phyloP scores from a whole-genome alignment of 2,888 invertebrate species.

The Phyllotreta cruciferae region DNA sequence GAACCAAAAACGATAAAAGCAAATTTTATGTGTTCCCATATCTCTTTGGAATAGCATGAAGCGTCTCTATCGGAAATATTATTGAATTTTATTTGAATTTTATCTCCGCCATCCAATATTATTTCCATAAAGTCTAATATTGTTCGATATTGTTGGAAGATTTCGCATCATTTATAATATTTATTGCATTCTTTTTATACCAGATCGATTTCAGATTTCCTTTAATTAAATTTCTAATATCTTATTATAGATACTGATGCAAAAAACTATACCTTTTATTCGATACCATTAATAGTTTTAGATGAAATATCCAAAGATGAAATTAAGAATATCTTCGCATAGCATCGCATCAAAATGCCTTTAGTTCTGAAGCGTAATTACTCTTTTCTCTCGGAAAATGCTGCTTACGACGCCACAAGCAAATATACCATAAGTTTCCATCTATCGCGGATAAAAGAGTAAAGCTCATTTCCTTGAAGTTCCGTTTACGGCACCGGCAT shows the following conservation, averaged over 20 bases:
- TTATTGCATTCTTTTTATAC: not conserved
- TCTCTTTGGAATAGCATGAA: slow-evolving; percentile 20
- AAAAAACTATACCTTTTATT: too few relatives aligned
- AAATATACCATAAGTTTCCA: not conserved
- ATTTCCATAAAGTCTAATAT: slow-evolving; percentile 22
- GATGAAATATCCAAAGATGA: too few relatives aligned
- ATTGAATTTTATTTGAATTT: slow-evolving; percentile 29
- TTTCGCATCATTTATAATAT: slow-evolving; percentile 16
- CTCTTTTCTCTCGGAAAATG: too few relatives aligned
- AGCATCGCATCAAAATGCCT: too few relatives aligned
- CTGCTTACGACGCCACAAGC: not conserved
- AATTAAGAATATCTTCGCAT: too few relatives aligned
- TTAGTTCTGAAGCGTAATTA: too few relatives aligned
- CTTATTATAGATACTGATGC: too few relatives aligned
- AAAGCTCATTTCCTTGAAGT: slow-evolving; percentile 19
- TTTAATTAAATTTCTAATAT: not conserved
- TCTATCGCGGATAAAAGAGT: slow-evolving; percentile 5
- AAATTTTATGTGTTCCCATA: slow-evolving; percentile 23
- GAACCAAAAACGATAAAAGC: slow-evolving; percentile 26
- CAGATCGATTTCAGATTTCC: not conserved
- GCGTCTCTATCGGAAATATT: slow-evolving; percentile 26
- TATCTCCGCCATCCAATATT: slow-evolving; percentile 25
- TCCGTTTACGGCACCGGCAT: slow-evolving; percentile 1
- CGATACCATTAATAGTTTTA: too few relatives aligned
- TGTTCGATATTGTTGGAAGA: slow-evolving; percentile 17